Conservation (phyloP, 2,888 invertebrate genomes). For the Furcula furcula region DNA sequence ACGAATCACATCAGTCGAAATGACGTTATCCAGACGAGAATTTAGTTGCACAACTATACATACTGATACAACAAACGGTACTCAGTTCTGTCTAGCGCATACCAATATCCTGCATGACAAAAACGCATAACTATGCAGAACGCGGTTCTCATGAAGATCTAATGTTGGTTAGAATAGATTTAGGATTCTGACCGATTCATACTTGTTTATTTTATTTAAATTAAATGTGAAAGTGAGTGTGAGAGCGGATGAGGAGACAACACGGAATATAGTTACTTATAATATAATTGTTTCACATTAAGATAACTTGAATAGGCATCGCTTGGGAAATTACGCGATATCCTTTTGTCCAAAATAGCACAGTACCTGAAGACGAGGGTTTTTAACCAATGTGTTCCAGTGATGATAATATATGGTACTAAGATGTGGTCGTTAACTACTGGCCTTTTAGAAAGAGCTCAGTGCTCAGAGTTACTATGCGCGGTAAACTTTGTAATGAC, state of each 20-base stretch:
- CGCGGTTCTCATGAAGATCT: conserved; percentile 7
- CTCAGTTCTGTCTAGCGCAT: conserved; percentile 16
- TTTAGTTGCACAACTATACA: conserved; percentile 15
- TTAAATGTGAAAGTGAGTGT: not conserved
- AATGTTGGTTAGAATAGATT: conserved; percentile 14
- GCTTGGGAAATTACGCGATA: no score
- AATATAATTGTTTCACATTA: no score
- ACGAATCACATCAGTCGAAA: no score
- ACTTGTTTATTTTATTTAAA: not conserved
- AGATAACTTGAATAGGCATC: no score
- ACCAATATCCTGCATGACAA: conserved; percentile 14
- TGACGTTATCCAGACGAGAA: conserved; percentile 30
- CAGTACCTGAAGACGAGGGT: no score
- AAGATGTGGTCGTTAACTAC: no score
- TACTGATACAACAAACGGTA: conserved; percentile 15
- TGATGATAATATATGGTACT: no score
- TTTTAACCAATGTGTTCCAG: no score
- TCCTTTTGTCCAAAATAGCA: no score
- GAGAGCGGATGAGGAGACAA: not conserved
- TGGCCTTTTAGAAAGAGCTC: no score
- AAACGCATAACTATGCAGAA: conserved; percentile 16
- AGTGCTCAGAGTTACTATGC: no score
- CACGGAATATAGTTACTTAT: not conserved
- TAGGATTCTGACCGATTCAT: not conserved
- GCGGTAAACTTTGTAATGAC: no score